phyloP scores from a whole-genome alignment of 2,797 vertebrate genomes.

The Glyptemys insculpta region DNA sequence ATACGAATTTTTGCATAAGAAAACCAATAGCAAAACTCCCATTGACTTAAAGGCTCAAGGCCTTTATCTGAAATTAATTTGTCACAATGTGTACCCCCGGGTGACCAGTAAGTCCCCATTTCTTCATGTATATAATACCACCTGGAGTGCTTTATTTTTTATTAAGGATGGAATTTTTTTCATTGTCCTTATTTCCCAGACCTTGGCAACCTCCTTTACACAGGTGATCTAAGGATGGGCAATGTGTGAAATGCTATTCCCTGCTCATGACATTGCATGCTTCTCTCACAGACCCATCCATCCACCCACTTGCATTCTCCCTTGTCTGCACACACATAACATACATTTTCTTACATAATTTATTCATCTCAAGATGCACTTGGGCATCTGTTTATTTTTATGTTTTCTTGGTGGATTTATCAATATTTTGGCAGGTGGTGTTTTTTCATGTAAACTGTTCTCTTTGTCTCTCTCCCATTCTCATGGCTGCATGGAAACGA shows the following conservation, averaged over 20 bases:
- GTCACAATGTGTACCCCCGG: not conserved
- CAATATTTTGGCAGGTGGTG: constrained; percentile 82
- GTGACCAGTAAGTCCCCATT: not conserved
- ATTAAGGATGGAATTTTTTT: not conserved
- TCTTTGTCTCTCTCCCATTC: not conserved
- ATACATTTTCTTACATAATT: constrained; percentile 78
- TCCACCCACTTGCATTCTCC: constrained; percentile 66
- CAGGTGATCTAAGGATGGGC: constrained; percentile 46
- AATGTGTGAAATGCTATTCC: constrained; percentile 40
- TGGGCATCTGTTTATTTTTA: constrained; percentile 83
- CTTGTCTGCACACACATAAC: constrained; percentile 56
- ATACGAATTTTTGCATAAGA: not conserved
- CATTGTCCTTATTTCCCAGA: not conserved
- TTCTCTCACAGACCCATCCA: constrained; percentile 37
- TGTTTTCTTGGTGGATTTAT: constrained; percentile 80
- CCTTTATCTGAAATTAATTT: not conserved
- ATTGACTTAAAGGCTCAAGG: not conserved
- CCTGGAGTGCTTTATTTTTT: not conserved
- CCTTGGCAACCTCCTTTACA: constrained; percentile 36
- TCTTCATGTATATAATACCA: not conserved
- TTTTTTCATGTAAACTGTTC: constrained; percentile 67
- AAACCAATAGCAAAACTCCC: not conserved
- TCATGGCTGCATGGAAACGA: constrained; percentile 7
- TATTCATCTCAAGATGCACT: constrained; percentile 80
- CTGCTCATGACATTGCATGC: constrained; percentile 43